Evolutionary conservation across 2,797 vertebrate species (phyloP).

Genomic region (Sciaenops ocellatus): DNA sequence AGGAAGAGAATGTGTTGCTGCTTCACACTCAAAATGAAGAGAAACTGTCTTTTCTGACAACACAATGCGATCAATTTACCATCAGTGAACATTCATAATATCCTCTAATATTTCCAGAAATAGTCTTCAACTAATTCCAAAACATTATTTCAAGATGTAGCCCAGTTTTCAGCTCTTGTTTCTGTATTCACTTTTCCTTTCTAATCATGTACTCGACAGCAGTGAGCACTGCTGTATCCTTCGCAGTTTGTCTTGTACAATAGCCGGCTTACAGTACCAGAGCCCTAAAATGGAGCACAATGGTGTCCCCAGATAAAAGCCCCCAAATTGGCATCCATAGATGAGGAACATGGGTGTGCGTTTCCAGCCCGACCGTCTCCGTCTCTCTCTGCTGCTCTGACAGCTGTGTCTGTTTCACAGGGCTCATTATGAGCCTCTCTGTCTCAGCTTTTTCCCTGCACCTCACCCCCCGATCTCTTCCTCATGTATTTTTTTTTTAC

Average conservation of each 20-base stretch:
- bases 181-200: conserved; percentile 44
- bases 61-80: conserved; percentile 32
- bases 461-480: conserved; percentile 41
- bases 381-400: conserved; percentile 61
- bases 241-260: conserved; percentile 56
- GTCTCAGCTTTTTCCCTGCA: conserved; percentile 24
- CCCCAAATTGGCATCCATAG: conserved; percentile 72
- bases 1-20: conserved; percentile 43
- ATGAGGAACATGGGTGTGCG: conserved; percentile 60
- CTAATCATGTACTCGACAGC: conserved; percentile 58
- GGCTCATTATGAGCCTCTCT: conserved; percentile 72
- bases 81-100: conserved; percentile 18
- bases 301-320: conserved; percentile 67
- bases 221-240: conserved; percentile 30
- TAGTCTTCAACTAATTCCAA: conserved; percentile 12
- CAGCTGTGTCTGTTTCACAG: conserved; percentile 70
- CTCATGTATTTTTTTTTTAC: conserved; percentile 26
- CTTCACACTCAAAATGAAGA: conserved; percentile 22
- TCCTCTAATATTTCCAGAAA: conserved; percentile 16
- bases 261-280: conserved; percentile 48
- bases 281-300: conserved; percentile 59
- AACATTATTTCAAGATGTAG: conserved; percentile 32
- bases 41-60: conserved; percentile 19
- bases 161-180: conserved; percentile 32
- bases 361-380: conserved; percentile 47